Percentiles rank a stretch among this genome's conserved stretches.
These are phyloP conservation scores for Cataglyphis altisquamis DNA, from an alignment of 2,888 invertebrate species.

Conservation along the genomic window DNA sequence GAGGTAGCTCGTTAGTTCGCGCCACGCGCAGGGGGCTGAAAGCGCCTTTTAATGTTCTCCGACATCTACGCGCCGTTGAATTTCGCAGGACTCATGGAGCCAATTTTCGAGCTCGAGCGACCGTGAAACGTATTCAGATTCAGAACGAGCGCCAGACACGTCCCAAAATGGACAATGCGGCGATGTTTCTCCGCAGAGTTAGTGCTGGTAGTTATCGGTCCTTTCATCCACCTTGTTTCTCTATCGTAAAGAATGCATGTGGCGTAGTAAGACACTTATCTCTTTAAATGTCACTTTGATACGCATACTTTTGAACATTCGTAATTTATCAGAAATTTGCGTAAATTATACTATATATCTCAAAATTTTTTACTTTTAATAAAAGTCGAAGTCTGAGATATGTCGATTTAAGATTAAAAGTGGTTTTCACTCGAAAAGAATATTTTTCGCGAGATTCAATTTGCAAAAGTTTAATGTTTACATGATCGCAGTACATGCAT, in stretches of 20 bases:
- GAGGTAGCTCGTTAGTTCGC: conserved; percentile 57
- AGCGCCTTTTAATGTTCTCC: conserved; percentile 47
- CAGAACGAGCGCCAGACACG: conserved; percentile 46
- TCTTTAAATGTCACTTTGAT: not conserved
- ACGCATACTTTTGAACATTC: not conserved
- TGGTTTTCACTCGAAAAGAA: not conserved
- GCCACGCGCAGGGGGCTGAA: conserved; percentile 25
- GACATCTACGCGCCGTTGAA: conserved; percentile 46
- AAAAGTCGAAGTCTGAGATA: not conserved
- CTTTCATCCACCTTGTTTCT: not conserved
- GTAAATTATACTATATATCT: not conserved
- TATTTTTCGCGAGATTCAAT: not conserved
- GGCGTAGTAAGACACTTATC: not conserved
- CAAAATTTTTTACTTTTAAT: not conserved
- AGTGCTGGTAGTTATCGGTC: not conserved
- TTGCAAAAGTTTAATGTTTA: conserved; percentile 6
- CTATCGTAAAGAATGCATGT: not conserved
- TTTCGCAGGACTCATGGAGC: conserved; percentile 60
- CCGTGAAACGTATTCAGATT: conserved; percentile 75
- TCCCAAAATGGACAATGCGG: conserved; percentile 30
- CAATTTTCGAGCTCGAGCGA: conserved; percentile 72
- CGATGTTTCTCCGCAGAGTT: conserved; percentile 18
- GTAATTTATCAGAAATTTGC: not conserved
- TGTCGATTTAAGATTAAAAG: not conserved
- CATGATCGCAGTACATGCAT: not conserved